A percentile compares a stretch with the other conserved stretches of the same genome.
Conservation (phyloP, 1,140 invertebrate genomes). For the Dendroctonus valens region DNA sequence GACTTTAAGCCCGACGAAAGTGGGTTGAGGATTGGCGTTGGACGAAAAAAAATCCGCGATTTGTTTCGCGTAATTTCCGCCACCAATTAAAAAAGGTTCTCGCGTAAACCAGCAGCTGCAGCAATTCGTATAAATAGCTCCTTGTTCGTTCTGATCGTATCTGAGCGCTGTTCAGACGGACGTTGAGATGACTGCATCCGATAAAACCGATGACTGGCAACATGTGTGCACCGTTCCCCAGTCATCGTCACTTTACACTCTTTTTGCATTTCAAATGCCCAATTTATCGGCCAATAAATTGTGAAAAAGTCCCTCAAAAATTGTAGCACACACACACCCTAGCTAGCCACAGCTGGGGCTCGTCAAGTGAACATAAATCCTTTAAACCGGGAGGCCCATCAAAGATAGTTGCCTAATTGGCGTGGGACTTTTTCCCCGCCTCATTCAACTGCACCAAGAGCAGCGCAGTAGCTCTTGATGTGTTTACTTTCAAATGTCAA, state of each 20-base stretch:
- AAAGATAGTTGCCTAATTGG: constrained; percentile 6
- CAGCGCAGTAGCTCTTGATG: constrained; percentile 17
- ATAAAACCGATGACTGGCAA: background rate
- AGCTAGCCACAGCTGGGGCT: too few relatives aligned
- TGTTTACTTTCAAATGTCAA: constrained; percentile 25
- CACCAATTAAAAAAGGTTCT: constrained; percentile 9
- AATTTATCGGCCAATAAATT: too few relatives aligned
- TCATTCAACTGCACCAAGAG: constrained; percentile 7
- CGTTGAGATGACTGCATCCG: constrained; percentile 4
- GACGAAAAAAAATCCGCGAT: too few relatives aligned
- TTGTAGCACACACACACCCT: too few relatives aligned
- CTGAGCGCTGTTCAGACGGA: background rate
- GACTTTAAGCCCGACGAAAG: too few relatives aligned
- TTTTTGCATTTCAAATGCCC: too few relatives aligned
- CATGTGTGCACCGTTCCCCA: too few relatives aligned
- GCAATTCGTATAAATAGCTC: constrained; percentile 9
- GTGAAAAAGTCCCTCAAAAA: too few relatives aligned
- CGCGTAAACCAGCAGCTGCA: constrained; percentile 10
- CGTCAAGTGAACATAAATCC: too few relatives aligned
- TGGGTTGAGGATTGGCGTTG: too few relatives aligned
- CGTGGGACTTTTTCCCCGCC: constrained; percentile 14
- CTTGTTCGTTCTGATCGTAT: constrained; percentile 2
- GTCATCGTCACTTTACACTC: too few relatives aligned
- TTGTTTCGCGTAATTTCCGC: background rate
- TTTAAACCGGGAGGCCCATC: too few relatives aligned